Conservation (phyloP, 2,797 vertebrate genomes). For the Avahi laniger region DNA sequence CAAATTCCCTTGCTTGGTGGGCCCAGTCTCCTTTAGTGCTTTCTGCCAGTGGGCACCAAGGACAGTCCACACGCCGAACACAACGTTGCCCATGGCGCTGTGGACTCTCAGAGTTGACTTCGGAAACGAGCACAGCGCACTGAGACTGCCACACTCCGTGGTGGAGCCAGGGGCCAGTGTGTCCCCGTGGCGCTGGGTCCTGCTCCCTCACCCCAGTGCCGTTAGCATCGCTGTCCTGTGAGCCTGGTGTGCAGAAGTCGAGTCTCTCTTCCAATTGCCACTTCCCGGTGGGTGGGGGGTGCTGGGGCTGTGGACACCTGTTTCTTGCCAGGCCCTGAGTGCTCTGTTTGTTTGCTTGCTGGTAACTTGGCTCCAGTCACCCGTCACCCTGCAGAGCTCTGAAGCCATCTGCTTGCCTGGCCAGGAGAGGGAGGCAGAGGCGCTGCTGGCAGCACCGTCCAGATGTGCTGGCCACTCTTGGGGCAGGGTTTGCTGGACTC, state of each 20-base stretch:
- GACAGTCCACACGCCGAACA: not conserved
- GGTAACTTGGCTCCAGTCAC: accelerated
- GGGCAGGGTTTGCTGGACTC: not conserved
- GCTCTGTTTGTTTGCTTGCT: not conserved
- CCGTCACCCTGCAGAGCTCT: accelerated
- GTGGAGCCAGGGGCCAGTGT: not conserved
- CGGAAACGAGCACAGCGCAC: not conserved
- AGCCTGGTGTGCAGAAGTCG: not conserved
- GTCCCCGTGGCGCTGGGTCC: not conserved
- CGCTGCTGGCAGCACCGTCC: not conserved
- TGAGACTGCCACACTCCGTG: not conserved
- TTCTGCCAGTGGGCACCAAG: not conserved
- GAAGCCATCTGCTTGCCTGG: no score
- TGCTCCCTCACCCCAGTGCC: not conserved
- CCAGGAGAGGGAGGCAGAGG: not conserved
- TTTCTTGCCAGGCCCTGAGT: not conserved
- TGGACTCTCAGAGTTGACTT: not conserved
- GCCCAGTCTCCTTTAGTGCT: not conserved
- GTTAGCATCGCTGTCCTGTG: not conserved
- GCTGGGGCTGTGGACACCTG: not conserved
- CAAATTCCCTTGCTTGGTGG: not conserved
- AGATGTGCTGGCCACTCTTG: not conserved
- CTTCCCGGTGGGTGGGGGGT: not conserved
- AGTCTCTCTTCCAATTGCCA: not conserved
- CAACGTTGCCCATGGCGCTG: not conserved